These are phyloP conservation scores for Formica selysi DNA, from an alignment of 1,140 invertebrate genomes.

Conservation along the genomic window DNA sequence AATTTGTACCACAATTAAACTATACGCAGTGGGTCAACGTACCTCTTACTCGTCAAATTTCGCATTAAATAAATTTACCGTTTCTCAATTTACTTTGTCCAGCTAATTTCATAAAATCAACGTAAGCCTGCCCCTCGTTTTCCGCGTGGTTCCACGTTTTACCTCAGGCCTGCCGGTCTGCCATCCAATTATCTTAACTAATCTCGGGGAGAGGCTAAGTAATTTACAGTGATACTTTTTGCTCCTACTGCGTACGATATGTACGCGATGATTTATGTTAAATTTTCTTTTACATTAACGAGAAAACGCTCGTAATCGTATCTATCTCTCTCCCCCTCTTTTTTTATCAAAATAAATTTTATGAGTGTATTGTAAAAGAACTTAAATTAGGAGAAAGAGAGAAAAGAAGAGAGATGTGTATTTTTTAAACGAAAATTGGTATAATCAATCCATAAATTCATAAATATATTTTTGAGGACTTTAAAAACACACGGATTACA, in stretches of 20 bases:
- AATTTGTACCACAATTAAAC: constrained; percentile 4
- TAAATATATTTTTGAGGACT: constrained; percentile 11
- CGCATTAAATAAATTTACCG: constrained; percentile 48
- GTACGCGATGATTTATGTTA: constrained; percentile 3
- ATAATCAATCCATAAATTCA: background rate
- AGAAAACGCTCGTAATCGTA: background rate
- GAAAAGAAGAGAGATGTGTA: background rate
- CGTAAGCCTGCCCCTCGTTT: constrained; percentile 24
- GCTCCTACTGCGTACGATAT: constrained; percentile 19
- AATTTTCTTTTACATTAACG: background rate
- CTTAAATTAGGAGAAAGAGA: background rate
- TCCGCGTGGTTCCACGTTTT: constrained; percentile 2
- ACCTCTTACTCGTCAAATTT: constrained; percentile 61
- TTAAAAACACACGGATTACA: background rate
- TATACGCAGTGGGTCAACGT: constrained; percentile 62
- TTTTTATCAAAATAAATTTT: background rate
- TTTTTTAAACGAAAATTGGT: constrained; percentile 11
- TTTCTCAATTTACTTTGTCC: constrained; percentile 69
- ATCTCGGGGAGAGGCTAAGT: constrained; percentile 74
- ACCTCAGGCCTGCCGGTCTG: background rate
- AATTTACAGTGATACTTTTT: constrained; percentile 76
- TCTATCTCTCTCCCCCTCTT: background rate
- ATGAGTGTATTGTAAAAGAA: background rate
- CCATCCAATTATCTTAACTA: constrained; percentile 81
- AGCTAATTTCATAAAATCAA: constrained; percentile 78